phyloP scores from a whole-genome alignment of 1,140 invertebrate genomes.

The Drosophila sproati region DNA sequence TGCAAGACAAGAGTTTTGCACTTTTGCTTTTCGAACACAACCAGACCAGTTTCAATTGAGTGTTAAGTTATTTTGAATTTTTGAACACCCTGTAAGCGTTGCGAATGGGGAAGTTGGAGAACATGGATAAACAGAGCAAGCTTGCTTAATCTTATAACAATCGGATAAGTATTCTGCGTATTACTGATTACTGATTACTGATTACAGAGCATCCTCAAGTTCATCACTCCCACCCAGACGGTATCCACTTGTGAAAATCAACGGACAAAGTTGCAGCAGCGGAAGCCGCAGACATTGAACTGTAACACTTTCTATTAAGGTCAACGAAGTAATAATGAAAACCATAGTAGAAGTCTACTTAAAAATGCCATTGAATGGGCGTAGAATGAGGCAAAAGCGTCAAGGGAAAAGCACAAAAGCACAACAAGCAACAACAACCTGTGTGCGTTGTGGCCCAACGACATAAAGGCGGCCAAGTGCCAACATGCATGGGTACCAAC shows the following conservation, averaged over 20 bases:
- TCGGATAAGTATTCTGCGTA: neutral
- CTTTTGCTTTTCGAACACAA: constrained; percentile 63
- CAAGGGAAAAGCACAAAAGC: constrained; percentile 3
- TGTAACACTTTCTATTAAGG: constrained; percentile 81
- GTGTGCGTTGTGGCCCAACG: constrained; percentile 42
- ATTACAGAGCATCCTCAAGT: constrained; percentile 1
- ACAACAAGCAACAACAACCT: constrained; percentile 29
- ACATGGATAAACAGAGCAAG: neutral
- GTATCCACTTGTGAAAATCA: constrained; percentile 1
- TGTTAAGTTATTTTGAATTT: too few species aligned
- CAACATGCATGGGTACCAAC: constrained; percentile 64
- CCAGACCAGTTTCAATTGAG: neutral
- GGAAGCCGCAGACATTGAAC: constrained; percentile 77
- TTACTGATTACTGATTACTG: neutral
- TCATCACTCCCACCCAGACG: neutral
- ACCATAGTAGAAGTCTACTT: constrained; percentile 47
- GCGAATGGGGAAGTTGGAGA: neutral
- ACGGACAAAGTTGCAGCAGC: constrained; percentile 26
- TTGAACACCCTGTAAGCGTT: neutral
- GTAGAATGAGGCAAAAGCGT: constrained; percentile 41
- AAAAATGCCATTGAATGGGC: constrained; percentile 78
- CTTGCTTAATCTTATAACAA: neutral
- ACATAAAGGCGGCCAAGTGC: constrained; percentile 69
- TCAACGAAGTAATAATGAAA: constrained; percentile 48
- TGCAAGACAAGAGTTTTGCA: constrained; percentile 54